Evolutionary conservation across 2,797 vertebrate species (phyloP).

Genomic region (Toxotes lorentzi): DNA sequence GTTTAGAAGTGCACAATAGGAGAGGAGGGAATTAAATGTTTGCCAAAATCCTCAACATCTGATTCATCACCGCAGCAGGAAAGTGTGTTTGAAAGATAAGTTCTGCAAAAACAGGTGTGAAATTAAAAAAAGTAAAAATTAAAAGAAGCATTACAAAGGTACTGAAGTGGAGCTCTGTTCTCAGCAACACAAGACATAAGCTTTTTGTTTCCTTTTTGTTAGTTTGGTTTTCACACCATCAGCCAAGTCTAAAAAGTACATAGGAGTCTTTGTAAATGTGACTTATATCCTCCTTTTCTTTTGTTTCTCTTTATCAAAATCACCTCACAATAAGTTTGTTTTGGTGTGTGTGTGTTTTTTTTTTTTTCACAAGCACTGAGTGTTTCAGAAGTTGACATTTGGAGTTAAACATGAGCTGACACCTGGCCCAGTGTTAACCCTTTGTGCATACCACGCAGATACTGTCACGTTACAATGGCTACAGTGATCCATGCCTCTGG

Average conservation of each 20-base stretch:
- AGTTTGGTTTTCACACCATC: background rate
- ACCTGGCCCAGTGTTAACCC: slow-evolving; percentile 65
- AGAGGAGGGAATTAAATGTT: too few species aligned
- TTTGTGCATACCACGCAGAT: slow-evolving; percentile 69
- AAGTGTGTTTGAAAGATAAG: too few species aligned
- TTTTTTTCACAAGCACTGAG: background rate
- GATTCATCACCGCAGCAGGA: too few species aligned
- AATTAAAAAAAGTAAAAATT: too few species aligned
- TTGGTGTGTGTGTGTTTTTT: background rate
- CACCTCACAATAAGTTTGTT: background rate
- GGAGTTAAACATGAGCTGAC: slow-evolving; percentile 58
- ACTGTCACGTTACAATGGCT: slow-evolving; percentile 75
- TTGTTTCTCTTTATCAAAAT: background rate
- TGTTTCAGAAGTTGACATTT: slow-evolving; percentile 61
- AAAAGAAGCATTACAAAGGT: too few species aligned
- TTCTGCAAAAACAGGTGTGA: too few species aligned
- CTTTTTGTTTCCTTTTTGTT: too few species aligned
- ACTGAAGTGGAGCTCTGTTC: too few species aligned
- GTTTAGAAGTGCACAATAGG: too few species aligned
- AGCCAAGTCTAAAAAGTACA: background rate
- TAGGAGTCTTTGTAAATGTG: background rate
- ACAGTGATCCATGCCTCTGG: slow-evolving; percentile 61
- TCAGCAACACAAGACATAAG: too few species aligned
- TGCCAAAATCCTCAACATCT: too few species aligned
- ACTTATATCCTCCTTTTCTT: background rate